Conservation (phyloP, 2,888 invertebrate species). For the Rhagophthalmus giganteus region DNA sequence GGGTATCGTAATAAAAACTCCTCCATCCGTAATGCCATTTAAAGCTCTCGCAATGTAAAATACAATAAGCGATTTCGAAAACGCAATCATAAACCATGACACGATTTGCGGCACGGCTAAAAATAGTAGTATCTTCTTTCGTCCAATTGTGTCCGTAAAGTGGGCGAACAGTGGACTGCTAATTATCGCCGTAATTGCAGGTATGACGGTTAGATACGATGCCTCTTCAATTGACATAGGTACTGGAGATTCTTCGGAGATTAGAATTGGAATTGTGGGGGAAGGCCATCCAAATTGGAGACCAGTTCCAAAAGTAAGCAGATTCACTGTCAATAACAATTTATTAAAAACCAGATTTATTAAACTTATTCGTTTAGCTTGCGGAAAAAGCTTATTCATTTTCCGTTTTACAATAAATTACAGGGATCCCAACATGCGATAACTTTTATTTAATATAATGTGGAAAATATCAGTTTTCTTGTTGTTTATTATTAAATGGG, state of each 20-base stretch:
- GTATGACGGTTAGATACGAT: conserved; percentile 45
- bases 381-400: too few species aligned
- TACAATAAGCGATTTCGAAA: conserved; percentile 38
- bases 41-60: conserved; percentile 43
- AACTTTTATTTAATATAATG: too few species aligned
- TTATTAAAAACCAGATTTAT: too few species aligned
- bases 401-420: too few species aligned
- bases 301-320: too few species aligned
- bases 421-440: too few species aligned
- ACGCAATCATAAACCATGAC: conserved; percentile 39
- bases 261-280: conserved; percentile 45
- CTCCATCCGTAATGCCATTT: conserved; percentile 41
- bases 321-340: too few species aligned
- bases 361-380: too few species aligned
- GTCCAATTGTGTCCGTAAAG: conserved; percentile 42
- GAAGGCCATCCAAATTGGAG: too few species aligned
- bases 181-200: conserved; percentile 40
- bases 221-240: conserved; percentile 44
- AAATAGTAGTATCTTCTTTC: conserved; percentile 41
- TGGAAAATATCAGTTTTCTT: too few species aligned
- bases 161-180: conserved; percentile 40
- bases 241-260: conserved; percentile 39
- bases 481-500: too few species aligned
- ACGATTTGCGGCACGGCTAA: conserved; percentile 41
- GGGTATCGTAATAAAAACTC: conserved; percentile 40